Evolutionary conservation across 2,888 invertebrate genomes (phyloP), one percentile per base, ranked within the genome.

Genomic region (Drosophila peninsularis): DNA sequence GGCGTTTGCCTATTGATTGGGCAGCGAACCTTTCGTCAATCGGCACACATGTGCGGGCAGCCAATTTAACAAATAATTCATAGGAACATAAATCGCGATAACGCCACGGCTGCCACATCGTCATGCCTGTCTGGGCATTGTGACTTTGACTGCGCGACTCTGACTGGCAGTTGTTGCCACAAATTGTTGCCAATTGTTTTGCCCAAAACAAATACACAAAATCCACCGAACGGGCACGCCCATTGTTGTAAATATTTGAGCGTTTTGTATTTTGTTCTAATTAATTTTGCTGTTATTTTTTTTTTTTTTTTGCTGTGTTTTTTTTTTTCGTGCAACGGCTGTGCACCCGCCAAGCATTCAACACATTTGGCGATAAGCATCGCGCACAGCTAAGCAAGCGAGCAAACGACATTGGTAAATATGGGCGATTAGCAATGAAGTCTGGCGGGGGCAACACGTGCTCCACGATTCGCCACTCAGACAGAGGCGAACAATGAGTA

Each of bases 51-150:
- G 82, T 75, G 79, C 82, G 75, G 84, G 82, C 82, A 80, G 82
- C 82, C 88, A 83, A 83, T 83, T 88, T 88, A 86, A 76, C 78
- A 74, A 86, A 84, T 89, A 84, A 89, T 87, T 87, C 88, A 89
- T 84, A 75, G 71, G 76, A 84, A 84, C 82, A 87, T 79, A 89
- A 84, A 89, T 89, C 88, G 89, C 82, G 88, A 82, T 84, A 88
- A 76, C 73, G 69, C 76, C 70, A 76, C 64, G 71, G 57, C 80
- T 78, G 79, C 77, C 66, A 72, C 78, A 82, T 75, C 72, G 64
- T 72, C 77, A 65, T 73, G 72, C 62, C 69, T 68, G 76, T 65
- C 77, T 55, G 75, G 36, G 63, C 77, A 69, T 72, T 72, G 73
- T 63, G 72, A 61, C 78, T 80, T 65, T 66, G 76, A 75, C 62